Evolutionary conservation across 2,797 vertebrate species (phyloP).

Genomic region (Bradypodion pumilum): DNA sequence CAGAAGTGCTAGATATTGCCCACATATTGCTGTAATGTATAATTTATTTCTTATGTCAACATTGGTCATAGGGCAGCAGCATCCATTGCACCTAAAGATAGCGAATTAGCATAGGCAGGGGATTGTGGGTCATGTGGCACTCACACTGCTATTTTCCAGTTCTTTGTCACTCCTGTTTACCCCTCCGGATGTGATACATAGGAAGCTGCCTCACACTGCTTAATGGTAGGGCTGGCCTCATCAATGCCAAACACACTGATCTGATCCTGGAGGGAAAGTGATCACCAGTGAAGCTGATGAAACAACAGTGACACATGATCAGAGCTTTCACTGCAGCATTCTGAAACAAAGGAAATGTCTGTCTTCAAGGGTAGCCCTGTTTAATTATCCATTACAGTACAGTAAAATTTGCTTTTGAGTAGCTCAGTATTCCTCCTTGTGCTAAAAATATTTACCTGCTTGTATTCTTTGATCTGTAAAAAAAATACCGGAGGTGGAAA

Average conservation of each 20-base stretch:
- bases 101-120: too few relatives aligned
- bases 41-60: too few relatives aligned
- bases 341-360: not conserved
- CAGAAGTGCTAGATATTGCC: too few relatives aligned
- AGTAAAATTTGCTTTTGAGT: not conserved
- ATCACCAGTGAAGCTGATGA: fast-evolving
- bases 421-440: not conserved
- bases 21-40: too few relatives aligned
- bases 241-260: not conserved
- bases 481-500: not conserved
- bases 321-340: not conserved
- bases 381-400: not conserved
- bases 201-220: not conserved
- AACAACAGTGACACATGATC: not conserved
- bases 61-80: too few relatives aligned
- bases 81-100: too few relatives aligned
- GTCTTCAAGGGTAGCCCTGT: not conserved
- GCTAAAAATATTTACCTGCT: not conserved
- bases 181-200: not conserved
- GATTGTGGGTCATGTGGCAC: too few relatives aligned
- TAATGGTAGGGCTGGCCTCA: not conserved
- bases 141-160: not conserved
- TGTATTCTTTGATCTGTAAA: not conserved
- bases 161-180: not conserved
- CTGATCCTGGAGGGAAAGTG: not conserved